Conservation (phyloP, 2,888 invertebrate genomes). For the Polydrusus cervinus region DNA sequence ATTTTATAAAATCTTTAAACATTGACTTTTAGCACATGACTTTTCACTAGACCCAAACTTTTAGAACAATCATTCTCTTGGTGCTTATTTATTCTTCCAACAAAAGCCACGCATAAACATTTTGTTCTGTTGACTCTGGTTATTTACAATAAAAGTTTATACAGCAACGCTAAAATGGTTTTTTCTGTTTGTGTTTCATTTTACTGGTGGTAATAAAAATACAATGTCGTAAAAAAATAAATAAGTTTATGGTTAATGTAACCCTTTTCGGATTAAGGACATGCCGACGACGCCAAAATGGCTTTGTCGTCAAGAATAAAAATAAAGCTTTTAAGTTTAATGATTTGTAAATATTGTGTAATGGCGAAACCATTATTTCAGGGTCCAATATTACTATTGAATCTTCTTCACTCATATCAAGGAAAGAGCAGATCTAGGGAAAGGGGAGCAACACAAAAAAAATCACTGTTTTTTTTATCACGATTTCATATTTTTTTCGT, state of each 20-base stretch:
- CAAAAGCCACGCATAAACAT: conserved; percentile 44
- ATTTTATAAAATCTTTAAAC: conserved; percentile 48
- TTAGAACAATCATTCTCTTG: conserved; percentile 34
- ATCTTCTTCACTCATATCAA: too few species aligned
- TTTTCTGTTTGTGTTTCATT: conserved; percentile 51
- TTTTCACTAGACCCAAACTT: conserved; percentile 40
- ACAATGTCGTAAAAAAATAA: conserved; percentile 50
- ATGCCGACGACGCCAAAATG: conserved; percentile 37
- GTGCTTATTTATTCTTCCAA: conserved; percentile 53
- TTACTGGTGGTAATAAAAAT: conserved; percentile 50
- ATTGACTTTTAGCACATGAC: conserved; percentile 53
- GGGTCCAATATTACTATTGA: too few species aligned
- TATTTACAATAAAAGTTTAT: conserved; percentile 55
- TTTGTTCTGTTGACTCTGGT: conserved; percentile 48
- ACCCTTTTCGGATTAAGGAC: conserved; percentile 43
- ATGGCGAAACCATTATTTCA: conserved; percentile 1
- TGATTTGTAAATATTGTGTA: conserved; percentile 23
- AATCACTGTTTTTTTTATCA: too few species aligned
- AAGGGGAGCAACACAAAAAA: too few species aligned
- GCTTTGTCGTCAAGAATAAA: conserved; percentile 16
- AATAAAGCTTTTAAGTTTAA: conserved; percentile 24
- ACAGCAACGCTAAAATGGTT: conserved; percentile 51
- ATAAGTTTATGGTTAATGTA: conserved; percentile 48
- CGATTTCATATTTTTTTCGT: too few species aligned
- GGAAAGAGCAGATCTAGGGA: too few species aligned